phyloP scores from a whole-genome alignment of 30 jellyfish, hydroid and myxozoan genomes.

The Hydra vulgaris region DNA sequence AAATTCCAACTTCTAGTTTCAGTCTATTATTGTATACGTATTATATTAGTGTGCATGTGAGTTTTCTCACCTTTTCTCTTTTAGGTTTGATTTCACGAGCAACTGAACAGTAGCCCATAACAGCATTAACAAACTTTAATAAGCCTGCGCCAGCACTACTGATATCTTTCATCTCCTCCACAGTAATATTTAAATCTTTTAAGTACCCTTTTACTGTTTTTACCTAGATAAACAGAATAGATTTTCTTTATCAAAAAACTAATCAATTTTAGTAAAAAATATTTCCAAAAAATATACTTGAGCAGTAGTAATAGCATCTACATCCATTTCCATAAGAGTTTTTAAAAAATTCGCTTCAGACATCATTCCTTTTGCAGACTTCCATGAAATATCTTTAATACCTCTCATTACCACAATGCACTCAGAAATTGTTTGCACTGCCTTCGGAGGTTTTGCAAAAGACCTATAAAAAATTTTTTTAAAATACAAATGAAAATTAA shows the following conservation, averaged over 20 bases:
- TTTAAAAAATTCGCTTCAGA: conserved; percentile 69
- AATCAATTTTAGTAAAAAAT: neutral
- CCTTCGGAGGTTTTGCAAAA: conserved; percentile 89
- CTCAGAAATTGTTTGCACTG: conserved; percentile 88
- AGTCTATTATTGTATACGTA: too few relatives aligned
- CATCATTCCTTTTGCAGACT: conserved; percentile 93
- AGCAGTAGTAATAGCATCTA: conserved; percentile 68
- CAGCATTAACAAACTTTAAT: conserved; percentile 74
- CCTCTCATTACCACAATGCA: conserved; percentile 85
- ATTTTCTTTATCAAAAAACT: neutral
- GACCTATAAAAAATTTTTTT: conserved; percentile 27
- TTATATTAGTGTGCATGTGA: too few relatives aligned
- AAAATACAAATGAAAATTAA: too few relatives aligned
- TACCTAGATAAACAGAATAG: conserved; percentile 32
- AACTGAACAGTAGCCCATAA: conserved; percentile 90
- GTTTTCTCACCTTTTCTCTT: conserved; percentile 56
- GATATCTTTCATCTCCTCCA: conserved; percentile 80
- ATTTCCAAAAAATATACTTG: conserved; percentile 32
- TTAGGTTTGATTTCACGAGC: conserved; percentile 90
- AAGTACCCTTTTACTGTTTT: conserved; percentile 58
- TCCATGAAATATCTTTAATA: conserved; percentile 86
- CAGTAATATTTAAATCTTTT: conserved; percentile 66
- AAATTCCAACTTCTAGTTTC: neutral
- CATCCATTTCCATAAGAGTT: conserved; percentile 79
- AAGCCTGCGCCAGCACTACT: conserved; percentile 97